Conservation (phyloP, 2,113 vertebrate species). For the Typhlomys cinereus region DNA sequence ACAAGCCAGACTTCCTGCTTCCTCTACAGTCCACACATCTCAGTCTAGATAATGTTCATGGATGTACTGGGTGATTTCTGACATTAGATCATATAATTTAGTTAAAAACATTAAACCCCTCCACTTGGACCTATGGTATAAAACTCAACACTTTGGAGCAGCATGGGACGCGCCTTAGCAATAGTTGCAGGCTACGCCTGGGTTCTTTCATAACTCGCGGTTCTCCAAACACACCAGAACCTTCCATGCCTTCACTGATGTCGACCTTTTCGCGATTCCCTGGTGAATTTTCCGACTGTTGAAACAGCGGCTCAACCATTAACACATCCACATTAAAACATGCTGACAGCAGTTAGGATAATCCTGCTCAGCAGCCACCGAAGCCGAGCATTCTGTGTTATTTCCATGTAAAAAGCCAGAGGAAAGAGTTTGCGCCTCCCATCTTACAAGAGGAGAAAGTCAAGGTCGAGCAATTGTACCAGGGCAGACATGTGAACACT, state of each 20-base stretch:
- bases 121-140: background rate
- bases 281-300: background rate
- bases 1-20: background rate
- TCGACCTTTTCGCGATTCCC: background rate
- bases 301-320: background rate
- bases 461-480: background rate
- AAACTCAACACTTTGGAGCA: background rate
- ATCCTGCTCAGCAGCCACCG: background rate
- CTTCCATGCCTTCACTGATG: background rate
- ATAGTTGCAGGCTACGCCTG: background rate
- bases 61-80: background rate
- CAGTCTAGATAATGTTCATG: background rate
- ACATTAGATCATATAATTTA: background rate
- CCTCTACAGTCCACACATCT: background rate
- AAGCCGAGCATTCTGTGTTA: background rate
- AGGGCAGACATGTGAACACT: background rate
- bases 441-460: background rate
- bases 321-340: background rate
- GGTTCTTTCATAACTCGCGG: background rate
- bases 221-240: background rate
- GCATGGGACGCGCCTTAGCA: background rate
- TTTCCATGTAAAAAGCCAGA: background rate
- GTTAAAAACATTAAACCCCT: background rate
- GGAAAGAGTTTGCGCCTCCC: background rate
- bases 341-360: accelerated